These are phyloP conservation scores for Empis stercorea DNA, from an alignment of 2,888 invertebrate species.

Conservation along the genomic window DNA sequence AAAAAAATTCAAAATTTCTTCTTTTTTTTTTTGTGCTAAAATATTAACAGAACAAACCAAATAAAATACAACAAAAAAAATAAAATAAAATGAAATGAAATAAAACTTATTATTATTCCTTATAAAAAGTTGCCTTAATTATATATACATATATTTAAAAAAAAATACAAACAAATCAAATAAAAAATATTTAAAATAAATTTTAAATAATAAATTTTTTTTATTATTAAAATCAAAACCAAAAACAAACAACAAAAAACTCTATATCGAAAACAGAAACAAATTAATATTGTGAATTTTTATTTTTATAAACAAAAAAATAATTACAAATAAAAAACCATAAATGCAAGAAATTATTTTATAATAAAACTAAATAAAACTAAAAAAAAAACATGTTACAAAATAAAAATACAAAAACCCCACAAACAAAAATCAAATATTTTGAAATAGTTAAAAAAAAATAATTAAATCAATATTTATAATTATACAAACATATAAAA, in stretches of 20 bases:
- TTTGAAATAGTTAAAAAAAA: background rate
- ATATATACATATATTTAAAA: background rate
- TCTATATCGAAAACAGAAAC: background rate
- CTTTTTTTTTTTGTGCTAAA: no score
- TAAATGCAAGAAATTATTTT: background rate
- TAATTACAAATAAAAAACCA: background rate
- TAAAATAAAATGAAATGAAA: background rate
- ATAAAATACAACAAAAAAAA: background rate
- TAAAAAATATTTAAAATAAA: background rate
- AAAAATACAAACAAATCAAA: background rate
- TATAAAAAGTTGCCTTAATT: conserved; percentile 3
- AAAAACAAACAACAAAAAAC: background rate
- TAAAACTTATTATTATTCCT: background rate
- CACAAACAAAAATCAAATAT: background rate
- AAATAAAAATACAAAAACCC: background rate
- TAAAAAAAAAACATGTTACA: background rate
- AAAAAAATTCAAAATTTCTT: no score
- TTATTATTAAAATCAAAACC: no score
- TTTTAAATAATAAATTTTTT: background rate
- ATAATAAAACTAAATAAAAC: background rate
- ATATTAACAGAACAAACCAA: no score
- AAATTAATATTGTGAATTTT: conserved; percentile 1
- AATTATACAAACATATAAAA: background rate
- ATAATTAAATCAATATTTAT: background rate
- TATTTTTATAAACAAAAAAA: background rate